Conservation (phyloP, 2,888 invertebrate genomes). For the Geotrupes spiniger region DNA sequence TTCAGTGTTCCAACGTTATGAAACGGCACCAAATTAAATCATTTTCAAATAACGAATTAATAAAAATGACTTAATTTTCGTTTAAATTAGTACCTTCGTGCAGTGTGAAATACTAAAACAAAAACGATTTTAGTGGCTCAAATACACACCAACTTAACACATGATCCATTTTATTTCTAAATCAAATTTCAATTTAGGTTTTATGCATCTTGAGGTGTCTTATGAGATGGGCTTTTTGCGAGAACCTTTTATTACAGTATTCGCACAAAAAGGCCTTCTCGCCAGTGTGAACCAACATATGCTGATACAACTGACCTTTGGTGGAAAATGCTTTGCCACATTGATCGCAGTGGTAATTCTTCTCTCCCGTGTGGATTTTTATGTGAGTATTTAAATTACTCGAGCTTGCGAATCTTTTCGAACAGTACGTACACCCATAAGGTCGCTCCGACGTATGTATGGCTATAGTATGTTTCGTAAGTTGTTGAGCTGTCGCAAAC, state of each 20-base stretch:
- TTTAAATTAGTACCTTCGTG: background rate
- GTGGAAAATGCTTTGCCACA: conserved; percentile 50
- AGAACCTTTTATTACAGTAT: conserved; percentile 48
- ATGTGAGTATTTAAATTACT: conserved; percentile 49
- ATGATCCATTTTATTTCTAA: background rate
- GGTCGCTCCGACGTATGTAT: conserved; percentile 49
- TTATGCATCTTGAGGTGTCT: conserved; percentile 48
- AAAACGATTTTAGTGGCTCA: background rate
- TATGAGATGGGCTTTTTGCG: conserved; percentile 49
- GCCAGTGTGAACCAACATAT: conserved; percentile 49
- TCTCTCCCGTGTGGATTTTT: conserved; percentile 50
- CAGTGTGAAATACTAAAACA: no score
- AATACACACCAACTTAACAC: background rate
- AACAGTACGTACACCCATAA: conserved; percentile 47
- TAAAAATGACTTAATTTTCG: background rate
- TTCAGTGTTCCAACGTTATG: no score
- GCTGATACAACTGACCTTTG: conserved; percentile 49
- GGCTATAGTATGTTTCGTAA: conserved; percentile 48
- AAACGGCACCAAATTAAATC: no score
- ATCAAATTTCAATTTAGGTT: conserved; percentile 19
- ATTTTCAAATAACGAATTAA: background rate
- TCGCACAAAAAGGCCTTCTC: conserved; percentile 49
- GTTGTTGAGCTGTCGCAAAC: conserved; percentile 49
- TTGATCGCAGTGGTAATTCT: conserved; percentile 49
- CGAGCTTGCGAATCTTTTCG: conserved; percentile 48